phyloP scores from a whole-genome alignment of 1,140 invertebrate genomes.

The Bombus huntii region DNA sequence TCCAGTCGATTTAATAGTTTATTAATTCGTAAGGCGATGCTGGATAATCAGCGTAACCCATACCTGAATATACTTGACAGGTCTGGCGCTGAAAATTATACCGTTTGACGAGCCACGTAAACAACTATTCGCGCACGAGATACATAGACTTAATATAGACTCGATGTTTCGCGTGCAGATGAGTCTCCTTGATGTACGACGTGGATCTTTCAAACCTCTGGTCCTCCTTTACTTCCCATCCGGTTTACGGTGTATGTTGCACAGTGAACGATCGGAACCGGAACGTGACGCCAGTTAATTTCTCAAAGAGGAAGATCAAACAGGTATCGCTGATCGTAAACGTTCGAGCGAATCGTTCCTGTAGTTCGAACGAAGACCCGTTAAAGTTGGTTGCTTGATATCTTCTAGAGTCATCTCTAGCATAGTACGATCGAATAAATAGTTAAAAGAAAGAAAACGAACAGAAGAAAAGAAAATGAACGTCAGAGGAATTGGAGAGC shows the following conservation, averaged over 20 bases:
- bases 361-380: neutral
- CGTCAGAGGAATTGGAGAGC: too few species aligned
- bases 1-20: neutral
- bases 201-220: neutral
- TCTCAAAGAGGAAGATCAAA: conserved; percentile 13
- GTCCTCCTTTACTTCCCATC: too few species aligned
- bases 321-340: conserved; percentile 4
- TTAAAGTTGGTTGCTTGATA: neutral
- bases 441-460: neutral
- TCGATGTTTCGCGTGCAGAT: neutral
- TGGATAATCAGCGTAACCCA: neutral
- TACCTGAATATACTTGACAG: neutral
- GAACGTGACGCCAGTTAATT: neutral
- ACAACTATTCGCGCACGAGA: neutral
- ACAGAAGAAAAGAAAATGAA: too few species aligned
- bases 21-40: neutral
- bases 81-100: neutral
- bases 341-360: neutral
- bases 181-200: conserved; percentile 1
- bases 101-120: conserved; percentile 1
- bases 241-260: too few species aligned
- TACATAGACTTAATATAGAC: conserved; percentile 22
- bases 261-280: too few species aligned
- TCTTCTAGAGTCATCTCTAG: too few species aligned
- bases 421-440: neutral